Conservation (phyloP, 2,113 vertebrate genomes). For the Peromyscus maniculatus region DNA sequence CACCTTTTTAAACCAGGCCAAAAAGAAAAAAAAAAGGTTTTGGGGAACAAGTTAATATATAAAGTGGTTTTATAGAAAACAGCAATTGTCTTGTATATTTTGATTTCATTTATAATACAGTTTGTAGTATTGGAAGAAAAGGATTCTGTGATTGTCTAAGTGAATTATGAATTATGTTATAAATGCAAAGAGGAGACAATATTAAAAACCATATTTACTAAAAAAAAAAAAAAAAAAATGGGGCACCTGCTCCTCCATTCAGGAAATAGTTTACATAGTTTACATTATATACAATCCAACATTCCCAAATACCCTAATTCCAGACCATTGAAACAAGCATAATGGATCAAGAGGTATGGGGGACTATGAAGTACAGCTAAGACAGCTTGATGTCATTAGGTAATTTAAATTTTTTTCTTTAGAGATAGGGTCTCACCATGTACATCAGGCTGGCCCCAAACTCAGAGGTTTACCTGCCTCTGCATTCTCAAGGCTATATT, state of each 20-base stretch:
- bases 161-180: constrained; percentile 89
- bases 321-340: not conserved
- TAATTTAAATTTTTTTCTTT: not conserved
- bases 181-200: constrained; percentile 91
- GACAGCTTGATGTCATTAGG: not conserved
- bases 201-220: constrained; percentile 93
- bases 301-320: not conserved
- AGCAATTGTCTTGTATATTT: constrained; percentile 91
- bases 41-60: constrained; percentile 89
- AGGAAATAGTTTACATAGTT: constrained; percentile 29
- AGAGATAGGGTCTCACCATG: not conserved
- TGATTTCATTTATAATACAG: constrained; percentile 91
- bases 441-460: not conserved
- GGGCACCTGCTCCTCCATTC: constrained; percentile 3
- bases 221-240: constrained; percentile 61
- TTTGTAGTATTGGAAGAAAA: constrained; percentile 87
- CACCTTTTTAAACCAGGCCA: constrained; percentile 87
- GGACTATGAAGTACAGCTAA: not conserved
- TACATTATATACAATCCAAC: constrained; percentile 41
- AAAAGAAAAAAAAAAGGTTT: constrained; percentile 84
- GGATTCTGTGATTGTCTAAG: constrained; percentile 88
- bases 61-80: constrained; percentile 91
- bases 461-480: not conserved
- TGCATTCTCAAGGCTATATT: not conserved
- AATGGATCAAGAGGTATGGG: not conserved